These are phyloP conservation scores for Zoanthus sansibaricus DNA, from an alignment of 92 coral and sea anemone species.

Conservation along the genomic window DNA sequence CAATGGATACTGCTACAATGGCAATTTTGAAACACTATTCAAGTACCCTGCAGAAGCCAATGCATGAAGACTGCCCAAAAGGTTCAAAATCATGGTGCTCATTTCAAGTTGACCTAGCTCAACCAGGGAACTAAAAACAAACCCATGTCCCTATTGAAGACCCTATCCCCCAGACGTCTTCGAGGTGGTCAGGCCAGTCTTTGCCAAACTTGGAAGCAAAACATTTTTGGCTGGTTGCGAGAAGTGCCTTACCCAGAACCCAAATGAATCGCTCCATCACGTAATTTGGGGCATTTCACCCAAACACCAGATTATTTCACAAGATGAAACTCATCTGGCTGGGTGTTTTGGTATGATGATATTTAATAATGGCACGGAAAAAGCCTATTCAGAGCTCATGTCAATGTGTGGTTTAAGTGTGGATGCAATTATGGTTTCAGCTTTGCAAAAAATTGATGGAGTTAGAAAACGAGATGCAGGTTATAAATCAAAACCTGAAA, in stretches of 20 bases:
- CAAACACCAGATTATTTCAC: conserved; percentile 62
- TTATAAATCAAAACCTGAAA: conserved; percentile 17
- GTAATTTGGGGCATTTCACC: conserved; percentile 73
- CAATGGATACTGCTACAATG: conserved; percentile 69
- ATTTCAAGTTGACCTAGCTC: conserved; percentile 59
- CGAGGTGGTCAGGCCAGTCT: conserved; percentile 50
- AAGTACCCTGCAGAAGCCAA: conserved; percentile 64
- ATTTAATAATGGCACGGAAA: conserved; percentile 54
- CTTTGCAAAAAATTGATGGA: conserved; percentile 46
- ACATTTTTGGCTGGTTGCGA: conserved; percentile 73
- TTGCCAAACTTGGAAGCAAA: conserved; percentile 58
- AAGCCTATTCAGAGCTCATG: conserved; percentile 36
- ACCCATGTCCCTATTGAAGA: conserved; percentile 63
- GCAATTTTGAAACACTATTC: conserved; percentile 73
- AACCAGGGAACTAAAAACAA: conserved; percentile 1
- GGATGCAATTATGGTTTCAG: conserved; percentile 12
- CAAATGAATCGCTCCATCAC: conserved; percentile 66
- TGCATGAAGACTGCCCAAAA: conserved; percentile 74
- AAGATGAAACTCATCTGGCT: conserved; percentile 58
- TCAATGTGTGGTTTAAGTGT: conserved; percentile 33
- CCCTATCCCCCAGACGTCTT: conserved; percentile 65
- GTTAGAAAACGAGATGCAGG: conserved; percentile 28
- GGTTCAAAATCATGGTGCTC: conserved; percentile 69
- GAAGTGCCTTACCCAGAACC: conserved; percentile 59
- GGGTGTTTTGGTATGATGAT: conserved; percentile 51